Evolutionary conservation across 1,140 invertebrate species (phyloP).

Genomic region (Orchestia grillus): DNA sequence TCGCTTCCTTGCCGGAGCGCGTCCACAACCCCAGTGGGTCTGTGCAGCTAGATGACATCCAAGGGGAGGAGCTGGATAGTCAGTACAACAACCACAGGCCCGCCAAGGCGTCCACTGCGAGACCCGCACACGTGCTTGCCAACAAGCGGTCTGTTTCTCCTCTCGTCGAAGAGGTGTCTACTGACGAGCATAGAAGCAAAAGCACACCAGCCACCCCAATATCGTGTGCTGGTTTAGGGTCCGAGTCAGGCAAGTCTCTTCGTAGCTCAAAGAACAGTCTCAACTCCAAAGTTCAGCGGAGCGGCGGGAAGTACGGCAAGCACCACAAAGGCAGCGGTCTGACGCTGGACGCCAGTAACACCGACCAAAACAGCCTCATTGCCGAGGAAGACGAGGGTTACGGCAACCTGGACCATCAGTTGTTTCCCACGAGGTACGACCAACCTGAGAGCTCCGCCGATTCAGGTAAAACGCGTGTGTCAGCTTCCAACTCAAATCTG

Average conservation of each 20-base stretch:
- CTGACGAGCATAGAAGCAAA: neutral
- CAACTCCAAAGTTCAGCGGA: neutral
- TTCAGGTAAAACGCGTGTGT: neutral
- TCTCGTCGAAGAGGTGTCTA: neutral
- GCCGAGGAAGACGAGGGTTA: conserved; percentile 47
- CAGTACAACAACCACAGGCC: neutral
- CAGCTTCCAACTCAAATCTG: conserved; percentile 35
- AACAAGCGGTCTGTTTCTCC: conserved; percentile 10
- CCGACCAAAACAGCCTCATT: conserved; percentile 43
- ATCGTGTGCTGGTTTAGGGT: neutral
- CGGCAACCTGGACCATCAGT: neutral
- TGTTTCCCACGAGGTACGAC: neutral
- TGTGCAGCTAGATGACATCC: conserved; percentile 66
- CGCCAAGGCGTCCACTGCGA: neutral
- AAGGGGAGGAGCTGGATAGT: conserved; percentile 64
- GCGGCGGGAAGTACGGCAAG: neutral
- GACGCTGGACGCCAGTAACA: conserved; percentile 5
- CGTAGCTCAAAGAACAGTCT: conserved; percentile 40
- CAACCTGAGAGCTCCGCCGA: neutral
- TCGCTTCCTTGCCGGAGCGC: conserved; percentile 64
- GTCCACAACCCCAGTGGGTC: conserved; percentile 67
- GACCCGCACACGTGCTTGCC: neutral
- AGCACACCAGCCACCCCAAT: conserved; percentile 24
- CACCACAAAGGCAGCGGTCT: conserved; percentile 40
- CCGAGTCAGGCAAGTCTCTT: conserved; percentile 3